Percentiles rank a stretch among this genome's conserved stretches.
These are phyloP conservation scores for Xylocopa sonorina DNA, from an alignment of 1,140 invertebrate species.

Conservation along the genomic window DNA sequence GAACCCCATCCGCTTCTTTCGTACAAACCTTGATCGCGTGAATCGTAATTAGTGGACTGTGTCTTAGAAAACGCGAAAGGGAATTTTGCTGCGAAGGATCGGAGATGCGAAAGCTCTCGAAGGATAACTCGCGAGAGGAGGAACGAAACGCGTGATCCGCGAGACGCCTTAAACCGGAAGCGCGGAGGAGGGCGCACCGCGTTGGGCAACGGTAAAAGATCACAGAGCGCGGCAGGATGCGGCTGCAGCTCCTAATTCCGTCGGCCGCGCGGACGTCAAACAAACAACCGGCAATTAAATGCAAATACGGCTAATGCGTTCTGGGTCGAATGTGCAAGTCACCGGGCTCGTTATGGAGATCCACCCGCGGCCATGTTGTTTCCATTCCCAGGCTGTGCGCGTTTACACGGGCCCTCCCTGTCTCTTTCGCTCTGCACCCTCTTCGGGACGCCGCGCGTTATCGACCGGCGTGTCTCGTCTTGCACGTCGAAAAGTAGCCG, in stretches of 20 bases:
- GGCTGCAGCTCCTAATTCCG: constrained; percentile 69
- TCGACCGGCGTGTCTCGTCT: constrained; percentile 57
- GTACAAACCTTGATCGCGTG: neutral
- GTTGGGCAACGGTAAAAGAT: no score
- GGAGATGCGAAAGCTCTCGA: no score
- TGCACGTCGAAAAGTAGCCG: constrained; percentile 9
- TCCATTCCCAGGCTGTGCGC: constrained; percentile 56
- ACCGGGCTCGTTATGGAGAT: constrained; percentile 77
- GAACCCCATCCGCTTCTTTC: neutral
- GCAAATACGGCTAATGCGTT: constrained; percentile 81
- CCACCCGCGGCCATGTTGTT: constrained; percentile 73
- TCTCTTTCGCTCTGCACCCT: neutral
- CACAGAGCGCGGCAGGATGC: constrained; percentile 51
- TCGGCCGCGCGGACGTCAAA: constrained; percentile 78
- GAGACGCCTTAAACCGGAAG: no score
- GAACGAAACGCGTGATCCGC: neutral
- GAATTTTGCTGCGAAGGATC: no score
- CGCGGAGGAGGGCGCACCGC: no score
- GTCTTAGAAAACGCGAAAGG: no score
- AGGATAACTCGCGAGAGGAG: no score
- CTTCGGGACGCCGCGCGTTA: constrained; percentile 58
- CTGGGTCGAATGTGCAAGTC: constrained; percentile 78
- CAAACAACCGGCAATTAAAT: constrained; percentile 82
- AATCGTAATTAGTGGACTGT: neutral
- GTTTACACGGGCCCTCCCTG: constrained; percentile 47